phyloP scores from a whole-genome alignment of 2,888 invertebrate species.

The Gastracanthus pulcherrimus region DNA sequence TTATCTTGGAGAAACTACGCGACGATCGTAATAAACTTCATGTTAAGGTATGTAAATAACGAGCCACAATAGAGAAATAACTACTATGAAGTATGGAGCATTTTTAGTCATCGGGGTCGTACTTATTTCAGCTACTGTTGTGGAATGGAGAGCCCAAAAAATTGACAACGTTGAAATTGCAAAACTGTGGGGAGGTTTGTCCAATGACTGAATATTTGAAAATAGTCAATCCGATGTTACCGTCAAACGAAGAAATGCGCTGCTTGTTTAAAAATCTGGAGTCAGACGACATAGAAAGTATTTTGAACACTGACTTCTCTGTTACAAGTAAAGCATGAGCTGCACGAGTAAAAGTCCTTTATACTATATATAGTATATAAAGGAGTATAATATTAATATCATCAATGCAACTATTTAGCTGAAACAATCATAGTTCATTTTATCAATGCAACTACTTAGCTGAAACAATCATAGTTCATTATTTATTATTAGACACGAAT shows the following conservation, averaged over 20 bases:
- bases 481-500: no score
- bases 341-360: no score
- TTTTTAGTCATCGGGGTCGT: no score
- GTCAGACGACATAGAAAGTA: conserved; percentile 17
- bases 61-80: no score
- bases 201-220: conserved; percentile 31
- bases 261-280: conserved; percentile 28
- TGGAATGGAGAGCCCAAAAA: conserved; percentile 26
- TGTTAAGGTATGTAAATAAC: conserved; percentile 18
- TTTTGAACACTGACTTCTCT: conserved; percentile 4
- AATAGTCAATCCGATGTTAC: conserved; percentile 22
- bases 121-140: conserved; percentile 13
- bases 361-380: no score
- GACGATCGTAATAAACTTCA: conserved; percentile 2
- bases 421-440: no score
- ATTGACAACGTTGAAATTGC: conserved; percentile 22
- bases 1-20: conserved; percentile 34
- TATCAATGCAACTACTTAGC: no score
- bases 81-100: no score
- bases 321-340: not conserved
- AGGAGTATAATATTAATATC: no score
- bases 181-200: conserved; percentile 34
- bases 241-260: conserved; percentile 42
- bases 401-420: no score
- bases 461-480: no score